Percentiles rank a stretch among this genome's conserved stretches.
These are phyloP conservation scores for Eudorcas thomsonii DNA, from an alignment of 2,113 vertebrate species.

Conservation along the genomic window DNA sequence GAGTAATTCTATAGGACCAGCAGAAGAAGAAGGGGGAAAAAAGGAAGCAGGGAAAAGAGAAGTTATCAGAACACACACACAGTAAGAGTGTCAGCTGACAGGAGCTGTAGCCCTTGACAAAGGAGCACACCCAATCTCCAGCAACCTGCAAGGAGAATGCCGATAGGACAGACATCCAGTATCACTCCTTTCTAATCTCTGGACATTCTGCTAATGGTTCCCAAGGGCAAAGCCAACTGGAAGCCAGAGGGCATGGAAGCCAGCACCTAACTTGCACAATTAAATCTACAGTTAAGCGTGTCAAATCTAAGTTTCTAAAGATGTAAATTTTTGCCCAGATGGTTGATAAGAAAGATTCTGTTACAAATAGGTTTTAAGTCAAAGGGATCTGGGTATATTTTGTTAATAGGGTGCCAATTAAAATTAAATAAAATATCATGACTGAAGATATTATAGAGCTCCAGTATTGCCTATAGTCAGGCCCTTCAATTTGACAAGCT, in stretches of 20 bases:
- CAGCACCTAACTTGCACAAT: neutral
- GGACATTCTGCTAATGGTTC: neutral
- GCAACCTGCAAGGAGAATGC: neutral
- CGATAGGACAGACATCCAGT: neutral
- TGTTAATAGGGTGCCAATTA: neutral
- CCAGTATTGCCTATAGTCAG: neutral
- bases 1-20: neutral
- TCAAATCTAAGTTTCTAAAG: neutral
- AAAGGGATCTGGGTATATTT: neutral
- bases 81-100: neutral
- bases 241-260: neutral
- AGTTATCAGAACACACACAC: neutral
- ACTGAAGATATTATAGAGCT: neutral
- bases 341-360: neutral
- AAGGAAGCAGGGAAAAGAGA: neutral
- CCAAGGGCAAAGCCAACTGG: neutral
- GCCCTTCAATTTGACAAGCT: neutral
- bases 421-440: neutral
- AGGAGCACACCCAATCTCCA: neutral
- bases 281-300: neutral
- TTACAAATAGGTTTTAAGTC: neutral
- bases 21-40: neutral
- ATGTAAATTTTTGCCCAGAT: neutral
- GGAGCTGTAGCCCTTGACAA: neutral
- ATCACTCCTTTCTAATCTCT: neutral